These are phyloP conservation scores for Phortica variegata DNA, from an alignment of 1,140 invertebrate genomes.

Conservation along the genomic window DNA sequence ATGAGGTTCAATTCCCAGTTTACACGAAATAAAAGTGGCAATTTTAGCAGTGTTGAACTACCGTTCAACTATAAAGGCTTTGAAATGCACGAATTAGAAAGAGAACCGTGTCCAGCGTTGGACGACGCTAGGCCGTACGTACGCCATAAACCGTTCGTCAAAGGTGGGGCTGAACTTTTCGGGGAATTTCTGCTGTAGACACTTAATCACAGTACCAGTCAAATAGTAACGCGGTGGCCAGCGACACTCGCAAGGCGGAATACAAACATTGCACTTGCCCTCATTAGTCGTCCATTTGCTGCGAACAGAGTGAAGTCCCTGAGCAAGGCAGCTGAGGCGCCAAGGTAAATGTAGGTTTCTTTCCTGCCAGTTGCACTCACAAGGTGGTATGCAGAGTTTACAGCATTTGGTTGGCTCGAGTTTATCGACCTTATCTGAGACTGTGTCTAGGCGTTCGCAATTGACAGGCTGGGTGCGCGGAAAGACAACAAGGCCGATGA, in stretches of 20 bases:
- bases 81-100: no score
- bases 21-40: no score
- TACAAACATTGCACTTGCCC: conserved; percentile 14
- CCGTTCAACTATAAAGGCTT: no score
- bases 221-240: conserved; percentile 39
- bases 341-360: conserved; percentile 20
- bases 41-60: no score
- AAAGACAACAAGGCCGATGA: conserved; percentile 20
- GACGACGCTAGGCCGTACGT: conserved; percentile 24
- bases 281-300: conserved; percentile 21
- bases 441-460: no score
- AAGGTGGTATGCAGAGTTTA: conserved; percentile 29
- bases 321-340: conserved; percentile 18
- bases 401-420: no score
- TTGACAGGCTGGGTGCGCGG: no score
- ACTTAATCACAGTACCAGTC: conserved; percentile 36
- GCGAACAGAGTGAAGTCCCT: not conserved
- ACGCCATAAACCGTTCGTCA: conserved; percentile 24
- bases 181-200: conserved; percentile 31
- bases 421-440: no score
- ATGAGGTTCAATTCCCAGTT: no score
- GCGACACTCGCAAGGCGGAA: conserved; percentile 38
- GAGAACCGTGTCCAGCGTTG: conserved; percentile 42
- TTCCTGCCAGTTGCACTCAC: conserved; percentile 29
- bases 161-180: conserved; percentile 42